Evolutionary conservation across 2,888 invertebrate species (phyloP), one percentile per base, ranked within the genome.

Genomic region (Frankliniella fusca): DNA sequence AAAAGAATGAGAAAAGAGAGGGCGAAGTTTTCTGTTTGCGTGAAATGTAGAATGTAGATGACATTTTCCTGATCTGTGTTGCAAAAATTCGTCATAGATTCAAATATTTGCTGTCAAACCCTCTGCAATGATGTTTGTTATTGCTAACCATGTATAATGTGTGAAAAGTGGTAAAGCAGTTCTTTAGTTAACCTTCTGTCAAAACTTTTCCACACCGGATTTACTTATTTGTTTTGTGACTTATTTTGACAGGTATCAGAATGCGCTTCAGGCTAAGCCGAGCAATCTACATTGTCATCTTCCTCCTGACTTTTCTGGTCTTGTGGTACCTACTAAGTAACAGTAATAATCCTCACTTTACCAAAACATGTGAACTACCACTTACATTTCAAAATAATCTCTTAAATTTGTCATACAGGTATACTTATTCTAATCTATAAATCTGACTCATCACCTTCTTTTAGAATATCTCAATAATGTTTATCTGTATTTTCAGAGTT

Each of bases 401-500:
- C 5, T 9, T 76, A 11, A 76, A 27, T 10, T 9, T 76, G 27
- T 76, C 27, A 0, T 76, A 76, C 27, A 76, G 70, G 70, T 76
- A 10, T 18, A 15, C 61, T 7, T 20, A 15, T 11, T 10, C 61
- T 18, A 15, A 76, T 23, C 27, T 76, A 8, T 12, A 76, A 76
- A 61, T 38, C 38, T 3, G 38, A 38, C 3, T 2, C 2, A 38
- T 38, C 38, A 38, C 38, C 38, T 38, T 38, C 2, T 3, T 38
- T 2, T 38, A 38, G 38, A 3, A 5, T 38, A 38, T 38, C n/a
- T n/a, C n/a, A n/a, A 20, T 9, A 54, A 54, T 20, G 15, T 11
- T 38, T 76, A 81, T 70, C 81, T 15, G 54, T 81, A 82, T 81
- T 84, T 85, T 50, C 83, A 89, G 89, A 83, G 87, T 88, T 48